These are phyloP conservation scores for Zygaena filipendulae DNA, from an alignment of 2,888 invertebrate genomes.

Conservation along the genomic window DNA sequence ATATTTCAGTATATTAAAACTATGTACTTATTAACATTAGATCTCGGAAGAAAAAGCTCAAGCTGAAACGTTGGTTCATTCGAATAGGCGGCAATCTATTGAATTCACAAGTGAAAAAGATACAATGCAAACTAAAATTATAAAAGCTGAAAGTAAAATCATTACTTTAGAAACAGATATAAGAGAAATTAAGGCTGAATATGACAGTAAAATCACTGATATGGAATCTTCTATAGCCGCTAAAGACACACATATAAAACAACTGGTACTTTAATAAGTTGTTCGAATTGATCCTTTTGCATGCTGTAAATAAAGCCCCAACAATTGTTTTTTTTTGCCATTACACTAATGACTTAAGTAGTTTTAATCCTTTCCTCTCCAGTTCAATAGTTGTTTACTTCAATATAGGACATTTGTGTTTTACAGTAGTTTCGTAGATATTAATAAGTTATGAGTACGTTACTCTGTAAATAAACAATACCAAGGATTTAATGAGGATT, in stretches of 20 bases:
- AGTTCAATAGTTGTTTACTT: too few relatives aligned
- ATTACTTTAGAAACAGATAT: slow-evolving; percentile 58
- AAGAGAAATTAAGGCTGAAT: slow-evolving; percentile 64
- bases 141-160: slow-evolving; percentile 54
- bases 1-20: too few relatives aligned
- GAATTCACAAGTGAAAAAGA: slow-evolving; percentile 59
- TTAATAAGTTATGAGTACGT: too few relatives aligned
- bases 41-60: slow-evolving; percentile 61
- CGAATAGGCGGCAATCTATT: slow-evolving; percentile 47
- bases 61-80: slow-evolving; percentile 38
- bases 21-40: slow-evolving; percentile 43
- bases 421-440: too few relatives aligned
- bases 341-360: too few relatives aligned
- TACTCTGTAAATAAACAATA: too few relatives aligned
- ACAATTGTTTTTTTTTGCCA: slow-evolving; percentile 5
- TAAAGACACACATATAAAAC: slow-evolving; percentile 71
- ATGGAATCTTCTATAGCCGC: slow-evolving; percentile 68
- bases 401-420: too few relatives aligned
- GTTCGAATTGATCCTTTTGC: slow-evolving; percentile 16
- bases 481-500: not conserved
- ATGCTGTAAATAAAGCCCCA: slow-evolving; percentile 20
- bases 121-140: slow-evolving; percentile 48
- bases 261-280: slow-evolving; percentile 68
- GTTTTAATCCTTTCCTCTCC: too few relatives aligned
- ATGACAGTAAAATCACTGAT: slow-evolving; percentile 69